phyloP scores from a whole-genome alignment of 2,888 invertebrate genomes.

The Scrobipalpa costella region DNA sequence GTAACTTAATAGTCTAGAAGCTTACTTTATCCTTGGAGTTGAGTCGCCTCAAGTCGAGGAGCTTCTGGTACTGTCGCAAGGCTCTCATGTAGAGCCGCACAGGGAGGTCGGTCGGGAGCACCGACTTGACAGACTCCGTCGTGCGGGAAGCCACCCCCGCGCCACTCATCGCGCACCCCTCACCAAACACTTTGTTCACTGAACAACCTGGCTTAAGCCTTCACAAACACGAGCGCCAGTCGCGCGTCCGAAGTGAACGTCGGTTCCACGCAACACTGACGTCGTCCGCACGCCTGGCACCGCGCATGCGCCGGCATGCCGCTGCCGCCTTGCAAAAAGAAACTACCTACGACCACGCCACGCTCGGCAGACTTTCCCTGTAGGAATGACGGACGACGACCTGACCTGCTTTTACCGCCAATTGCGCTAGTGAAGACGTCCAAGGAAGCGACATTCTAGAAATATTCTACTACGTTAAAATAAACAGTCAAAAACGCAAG shows the following conservation, averaged over 20 bases:
- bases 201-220: constrained; percentile 46
- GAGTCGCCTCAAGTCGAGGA: constrained; percentile 80
- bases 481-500: constrained; percentile 1
- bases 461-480: not conserved
- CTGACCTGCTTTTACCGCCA: constrained; percentile 71
- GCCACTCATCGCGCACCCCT: constrained; percentile 58
- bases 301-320: constrained; percentile 31
- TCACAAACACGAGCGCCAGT: constrained; percentile 59
- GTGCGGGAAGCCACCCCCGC: constrained; percentile 68
- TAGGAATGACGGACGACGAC: constrained; percentile 50
- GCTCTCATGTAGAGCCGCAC: constrained; percentile 81
- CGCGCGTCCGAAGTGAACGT: constrained; percentile 80
- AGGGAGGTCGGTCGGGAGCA: constrained; percentile 62
- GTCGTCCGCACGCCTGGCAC: constrained; percentile 60
- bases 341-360: constrained; percentile 53
- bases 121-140: constrained; percentile 53
- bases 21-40: constrained; percentile 79
- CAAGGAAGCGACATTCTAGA: constrained; percentile 12
- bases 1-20: constrained; percentile 26
- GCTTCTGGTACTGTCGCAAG: constrained; percentile 83
- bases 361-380: constrained; percentile 71
- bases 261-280: constrained; percentile 73
- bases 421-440: constrained; percentile 4
- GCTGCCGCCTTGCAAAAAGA: constrained; percentile 62
- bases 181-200: constrained; percentile 57